A percentile compares a stretch with the other conserved stretches of the same genome.
These are phyloP conservation scores for Liparis tanakae DNA, from an alignment of 2,797 vertebrate species.

Conservation along the genomic window DNA sequence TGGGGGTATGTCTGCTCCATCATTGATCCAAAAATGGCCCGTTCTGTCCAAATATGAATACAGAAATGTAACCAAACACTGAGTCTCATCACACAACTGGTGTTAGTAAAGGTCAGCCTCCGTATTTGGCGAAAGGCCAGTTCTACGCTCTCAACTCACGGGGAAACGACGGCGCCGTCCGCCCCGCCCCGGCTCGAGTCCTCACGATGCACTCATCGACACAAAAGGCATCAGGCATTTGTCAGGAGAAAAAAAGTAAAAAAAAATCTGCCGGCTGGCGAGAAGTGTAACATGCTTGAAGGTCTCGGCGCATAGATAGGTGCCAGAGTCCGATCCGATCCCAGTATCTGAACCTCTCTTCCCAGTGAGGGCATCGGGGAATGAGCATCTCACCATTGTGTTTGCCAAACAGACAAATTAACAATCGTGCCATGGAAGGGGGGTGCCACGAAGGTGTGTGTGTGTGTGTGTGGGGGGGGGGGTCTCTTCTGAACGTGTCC, in stretches of 20 bases:
- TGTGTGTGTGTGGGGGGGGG: no score
- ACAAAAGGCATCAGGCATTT: not conserved
- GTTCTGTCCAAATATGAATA: conserved; percentile 55
- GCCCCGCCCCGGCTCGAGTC: not conserved
- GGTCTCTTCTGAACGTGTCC: not conserved
- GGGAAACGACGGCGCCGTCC: not conserved
- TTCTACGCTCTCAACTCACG: conserved; percentile 10
- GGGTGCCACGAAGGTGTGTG: no score
- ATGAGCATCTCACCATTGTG: not conserved
- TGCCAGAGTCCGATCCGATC: no score
- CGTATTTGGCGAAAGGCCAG: conserved; percentile 47
- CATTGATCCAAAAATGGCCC: conserved; percentile 51
- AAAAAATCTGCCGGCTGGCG: not conserved
- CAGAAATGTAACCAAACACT: conserved; percentile 50
- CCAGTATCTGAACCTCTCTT: not conserved
- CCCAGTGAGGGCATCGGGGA: not conserved
- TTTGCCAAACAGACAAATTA: not conserved
- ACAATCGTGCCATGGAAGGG: not conserved
- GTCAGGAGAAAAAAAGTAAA: not conserved
- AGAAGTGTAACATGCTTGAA: not conserved
- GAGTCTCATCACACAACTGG: conserved; percentile 37
- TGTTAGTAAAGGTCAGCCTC: conserved; percentile 57
- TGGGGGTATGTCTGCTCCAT: conserved; percentile 12
- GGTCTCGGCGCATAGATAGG: not conserved
- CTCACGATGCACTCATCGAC: not conserved